Base-by-base conservation (phyloP, 2,797 vertebrate species). In the Gorsachius magnificus region DNA sequence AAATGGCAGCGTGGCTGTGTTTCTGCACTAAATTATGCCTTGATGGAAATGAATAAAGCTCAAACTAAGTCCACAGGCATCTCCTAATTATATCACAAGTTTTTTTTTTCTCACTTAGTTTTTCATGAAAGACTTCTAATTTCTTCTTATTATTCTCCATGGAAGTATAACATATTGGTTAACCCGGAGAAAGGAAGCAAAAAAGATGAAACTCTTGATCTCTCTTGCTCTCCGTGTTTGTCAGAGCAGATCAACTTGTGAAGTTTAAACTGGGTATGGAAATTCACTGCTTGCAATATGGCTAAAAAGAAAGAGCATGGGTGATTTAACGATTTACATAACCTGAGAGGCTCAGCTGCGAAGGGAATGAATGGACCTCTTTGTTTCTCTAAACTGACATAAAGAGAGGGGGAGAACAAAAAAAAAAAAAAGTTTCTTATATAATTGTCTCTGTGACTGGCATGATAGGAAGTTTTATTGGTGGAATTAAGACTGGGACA, bases 301-400 rank as follows among this genome's bases (percentile, higher is more conserved):
- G 85, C 61, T 94, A 77, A 79, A 95, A 95, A 91, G 75, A 89
- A 72, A 77, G 92, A 87, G 89, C 82, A 96, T 63, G 93, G 80
- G 41, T 94, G 82, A 93, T 87, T 89, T 93, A 95, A 95, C 58
- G 72, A 96, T 95, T 96, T 96, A 94, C 88, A 95, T 95, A 97
- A 97, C 93, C 94, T 95, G 94, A 57, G 93, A 92, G 93, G 70
- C 68, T 95, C 83, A 43, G 90, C 93, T 90, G 75, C 74, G 85
- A 91, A 81, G 63, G 13, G 82, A 70, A 92, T 87, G 90, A 97
- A 95, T 88, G 66, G 82, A 28, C 46, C 57, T 83, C 86, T 95
- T 92, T 80, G 71, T 96, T 46, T 88, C 84, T 92, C 86, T 36
- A 83, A 91, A 91, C 76, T 72, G 77, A 29, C 84, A 58, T 69